Percentiles rank a stretch among this genome's conserved stretches.
phyloP scores from a whole-genome alignment of 2,797 vertebrate species.

The Otus scops region DNA sequence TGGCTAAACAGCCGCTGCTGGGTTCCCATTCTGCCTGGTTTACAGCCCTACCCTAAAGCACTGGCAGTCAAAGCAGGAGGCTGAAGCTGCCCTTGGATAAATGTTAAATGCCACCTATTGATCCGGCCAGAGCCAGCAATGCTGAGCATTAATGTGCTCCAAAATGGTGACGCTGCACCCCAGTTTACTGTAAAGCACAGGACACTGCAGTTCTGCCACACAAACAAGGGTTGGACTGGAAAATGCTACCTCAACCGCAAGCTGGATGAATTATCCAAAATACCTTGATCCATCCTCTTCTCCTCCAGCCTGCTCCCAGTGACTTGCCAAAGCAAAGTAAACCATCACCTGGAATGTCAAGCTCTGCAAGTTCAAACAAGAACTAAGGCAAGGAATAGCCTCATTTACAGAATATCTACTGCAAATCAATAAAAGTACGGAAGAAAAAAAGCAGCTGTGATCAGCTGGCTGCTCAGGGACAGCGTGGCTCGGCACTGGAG shows the following conservation, averaged over 20 bases:
- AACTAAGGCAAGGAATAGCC: not conserved
- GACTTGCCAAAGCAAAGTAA: not conserved
- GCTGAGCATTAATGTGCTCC: not conserved
- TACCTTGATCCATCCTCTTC: not conserved
- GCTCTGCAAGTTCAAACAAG: not conserved
- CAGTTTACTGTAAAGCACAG: not conserved
- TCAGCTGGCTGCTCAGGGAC: not conserved
- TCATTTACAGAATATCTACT: not conserved
- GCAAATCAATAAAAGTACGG: not conserved
- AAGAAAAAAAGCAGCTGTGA: not conserved
- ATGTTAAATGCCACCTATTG: not conserved
- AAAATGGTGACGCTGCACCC: not conserved
- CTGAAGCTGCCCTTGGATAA: not conserved
- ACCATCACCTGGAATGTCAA: not conserved
- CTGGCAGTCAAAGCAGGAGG: not conserved
- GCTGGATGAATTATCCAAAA: not conserved
- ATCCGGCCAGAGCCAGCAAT: not conserved
- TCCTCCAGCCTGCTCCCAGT: not conserved
- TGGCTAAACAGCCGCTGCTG: fast-evolving
- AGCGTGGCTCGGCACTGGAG: fast-evolving
- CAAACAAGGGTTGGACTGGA: not conserved
- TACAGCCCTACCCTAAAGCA: not conserved
- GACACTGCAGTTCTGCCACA: not conserved
- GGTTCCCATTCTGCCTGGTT: not conserved
- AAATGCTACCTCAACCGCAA: not conserved